Base-by-base conservation (phyloP, 2,888 invertebrate species). In the Sinentomon sp. region DNA sequence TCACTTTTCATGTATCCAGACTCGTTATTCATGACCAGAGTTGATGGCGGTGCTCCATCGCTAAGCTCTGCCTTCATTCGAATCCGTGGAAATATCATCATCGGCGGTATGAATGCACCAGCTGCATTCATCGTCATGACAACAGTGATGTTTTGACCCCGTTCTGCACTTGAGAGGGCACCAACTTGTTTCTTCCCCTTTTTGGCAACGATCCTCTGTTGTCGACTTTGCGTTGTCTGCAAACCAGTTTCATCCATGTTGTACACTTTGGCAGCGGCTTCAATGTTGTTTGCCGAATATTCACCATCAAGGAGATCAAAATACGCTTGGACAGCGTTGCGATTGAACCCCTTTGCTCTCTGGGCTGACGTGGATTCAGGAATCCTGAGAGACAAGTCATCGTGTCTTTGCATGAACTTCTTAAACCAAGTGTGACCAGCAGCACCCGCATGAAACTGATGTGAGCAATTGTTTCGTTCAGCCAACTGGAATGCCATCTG, bases 31-130 rank as follows among this genome's bases (percentile, higher is more conserved):
- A 35, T 34, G 12, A 42, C 62, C 71, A 64, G 48, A 66, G 66
- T n/a, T 48, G 52, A 52, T 71, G 72, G 17, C 64, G 62, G 24
- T 54, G 55, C 16, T 53, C 52, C 0, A 70, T 71, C 2, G 70
- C 73, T 5, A 72, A 73, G 3, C 57, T 54, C 3, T 66, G 21
- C 32, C 25, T 24, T 64, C 49, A 64, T 65, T 2, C 56, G 61
- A 26, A 37, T 40, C 16, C 44, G 33, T 6, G 44, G 44, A 30
- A 46, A 45, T 10, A 47, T 34, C 22, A 47, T 40, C 19, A 41
- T 36, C 14, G 46, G 46, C 12, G 46, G 45, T n/a, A 43, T 35
- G 20, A 30, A 18, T 33, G 36, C 42, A 7, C 45, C 45, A 19
- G 25, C 26, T 13, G 44, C 44, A 38, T 30, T 41, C 5, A 45